Evolutionary conservation across 2,888 invertebrate genomes (phyloP).

Genomic region (Schrankia costaestrigalis): DNA sequence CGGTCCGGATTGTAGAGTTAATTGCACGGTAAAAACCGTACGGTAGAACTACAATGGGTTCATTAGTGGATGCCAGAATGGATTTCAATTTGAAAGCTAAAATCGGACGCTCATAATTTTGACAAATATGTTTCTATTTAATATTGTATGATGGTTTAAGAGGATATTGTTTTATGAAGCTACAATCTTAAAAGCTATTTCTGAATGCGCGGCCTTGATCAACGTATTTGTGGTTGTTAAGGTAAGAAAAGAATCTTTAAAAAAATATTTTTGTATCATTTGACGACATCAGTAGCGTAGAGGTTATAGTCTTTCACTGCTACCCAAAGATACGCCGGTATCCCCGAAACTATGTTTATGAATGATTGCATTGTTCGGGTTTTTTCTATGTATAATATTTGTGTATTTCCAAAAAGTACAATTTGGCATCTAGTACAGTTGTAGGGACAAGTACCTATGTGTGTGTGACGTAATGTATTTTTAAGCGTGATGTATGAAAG

Average conservation of each 20-base stretch:
- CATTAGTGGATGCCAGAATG: constrained; percentile 48
- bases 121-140: constrained; percentile 26
- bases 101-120: constrained; percentile 47
- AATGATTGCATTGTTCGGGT: too few relatives aligned
- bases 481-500: too few relatives aligned
- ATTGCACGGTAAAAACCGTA: constrained; percentile 58
- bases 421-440: too few relatives aligned
- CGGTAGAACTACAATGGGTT: constrained; percentile 51
- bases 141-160: neutral
- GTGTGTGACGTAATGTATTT: too few relatives aligned
- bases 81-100: constrained; percentile 52
- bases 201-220: too few relatives aligned
- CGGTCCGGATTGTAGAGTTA: constrained; percentile 50
- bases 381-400: too few relatives aligned
- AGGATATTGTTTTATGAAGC: constrained; percentile 1
- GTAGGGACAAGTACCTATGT: too few relatives aligned
- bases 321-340: too few relatives aligned
- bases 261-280: neutral
- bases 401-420: too few relatives aligned
- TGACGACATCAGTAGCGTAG: neutral
- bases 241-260: neutral
- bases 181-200: too few relatives aligned
- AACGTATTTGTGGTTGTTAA: too few relatives aligned
- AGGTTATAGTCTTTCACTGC: neutral
- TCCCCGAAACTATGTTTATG: too few relatives aligned